Evolutionary conservation across 2,113 vertebrate genomes (phyloP).

Genomic region (Camarhynchus parvulus): DNA sequence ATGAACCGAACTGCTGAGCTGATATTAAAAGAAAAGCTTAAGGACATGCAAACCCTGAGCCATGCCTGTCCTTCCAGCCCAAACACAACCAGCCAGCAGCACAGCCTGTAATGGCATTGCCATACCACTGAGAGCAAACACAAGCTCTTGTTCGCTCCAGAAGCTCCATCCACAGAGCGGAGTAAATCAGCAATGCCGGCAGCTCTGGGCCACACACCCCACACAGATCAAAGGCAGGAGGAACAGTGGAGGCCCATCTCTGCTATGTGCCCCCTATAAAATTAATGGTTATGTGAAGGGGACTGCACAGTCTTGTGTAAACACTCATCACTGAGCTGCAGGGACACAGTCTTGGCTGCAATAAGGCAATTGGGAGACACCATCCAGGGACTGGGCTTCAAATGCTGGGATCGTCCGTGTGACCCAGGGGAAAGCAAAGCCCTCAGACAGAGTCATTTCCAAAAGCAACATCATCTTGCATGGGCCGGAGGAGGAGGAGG

Average conservation of each 20-base stretch:
- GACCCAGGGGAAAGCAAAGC: neutral
- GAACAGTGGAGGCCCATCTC: neutral
- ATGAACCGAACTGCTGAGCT: neutral
- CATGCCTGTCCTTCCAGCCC: neutral
- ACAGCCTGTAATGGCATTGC: neutral
- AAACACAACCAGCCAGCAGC: neutral
- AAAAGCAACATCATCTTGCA: neutral
- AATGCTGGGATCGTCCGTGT: accelerated
- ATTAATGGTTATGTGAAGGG: slow-evolving; percentile 38
- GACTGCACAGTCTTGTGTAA: slow-evolving; percentile 29
- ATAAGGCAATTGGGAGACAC: neutral
- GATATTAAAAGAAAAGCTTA: neutral
- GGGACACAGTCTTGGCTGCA: neutral
- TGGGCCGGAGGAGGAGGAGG: neutral
- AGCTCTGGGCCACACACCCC: neutral
- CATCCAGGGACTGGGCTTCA: neutral
- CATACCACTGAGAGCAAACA: neutral
- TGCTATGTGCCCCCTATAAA: slow-evolving; percentile 33
- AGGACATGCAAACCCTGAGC: neutral
- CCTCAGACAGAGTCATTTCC: neutral
- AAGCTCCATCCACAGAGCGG: neutral
- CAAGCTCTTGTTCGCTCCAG: neutral
- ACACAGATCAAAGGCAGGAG: slow-evolving; percentile 51
- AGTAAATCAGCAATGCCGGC: slow-evolving; percentile 17
- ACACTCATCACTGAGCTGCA: neutral